Conservation (phyloP, 2,113 vertebrate genomes). For the Anoplopoma fimbria region DNA sequence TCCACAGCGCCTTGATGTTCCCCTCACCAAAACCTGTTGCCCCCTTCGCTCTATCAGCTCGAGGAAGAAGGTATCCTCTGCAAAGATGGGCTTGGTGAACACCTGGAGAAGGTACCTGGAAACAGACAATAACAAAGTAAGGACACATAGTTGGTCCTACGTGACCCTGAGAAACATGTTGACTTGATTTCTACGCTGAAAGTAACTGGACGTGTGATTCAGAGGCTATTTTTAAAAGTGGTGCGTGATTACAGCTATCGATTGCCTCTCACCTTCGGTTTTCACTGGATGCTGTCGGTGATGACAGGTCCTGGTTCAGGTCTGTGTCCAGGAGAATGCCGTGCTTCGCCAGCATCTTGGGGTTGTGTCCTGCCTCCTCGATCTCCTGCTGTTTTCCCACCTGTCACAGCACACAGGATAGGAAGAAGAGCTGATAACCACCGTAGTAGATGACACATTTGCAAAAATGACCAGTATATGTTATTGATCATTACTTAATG, state of each 20-base stretch:
- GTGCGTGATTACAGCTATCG: background rate
- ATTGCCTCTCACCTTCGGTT: constrained; percentile 63
- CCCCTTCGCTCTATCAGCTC: constrained; percentile 93
- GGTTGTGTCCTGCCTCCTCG: constrained; percentile 82
- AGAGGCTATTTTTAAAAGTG: background rate
- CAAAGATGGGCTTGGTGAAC: constrained; percentile 93
- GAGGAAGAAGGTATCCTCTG: constrained; percentile 93
- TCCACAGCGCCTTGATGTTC: constrained; percentile 94
- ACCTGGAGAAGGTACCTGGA: constrained; percentile 91
- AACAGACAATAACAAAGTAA: background rate
- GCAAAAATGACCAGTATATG: background rate
- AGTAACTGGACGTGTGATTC: background rate
- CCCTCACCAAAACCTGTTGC: constrained; percentile 92
- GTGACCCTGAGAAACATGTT: background rate
- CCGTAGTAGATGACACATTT: background rate
- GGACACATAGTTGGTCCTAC: background rate
- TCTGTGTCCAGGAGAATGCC: constrained; percentile 92
- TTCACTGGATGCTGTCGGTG: constrained; percentile 9
- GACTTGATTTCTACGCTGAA: background rate
- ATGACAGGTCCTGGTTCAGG: background rate
- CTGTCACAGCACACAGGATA: constrained; percentile 64
- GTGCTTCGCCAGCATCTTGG: constrained; percentile 80
- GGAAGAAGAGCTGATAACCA: background rate
- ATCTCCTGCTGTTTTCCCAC: constrained; percentile 88
- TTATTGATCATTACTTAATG: background rate